Conservation (phyloP, 2,888 invertebrate species). For the Branchellion lobata region DNA sequence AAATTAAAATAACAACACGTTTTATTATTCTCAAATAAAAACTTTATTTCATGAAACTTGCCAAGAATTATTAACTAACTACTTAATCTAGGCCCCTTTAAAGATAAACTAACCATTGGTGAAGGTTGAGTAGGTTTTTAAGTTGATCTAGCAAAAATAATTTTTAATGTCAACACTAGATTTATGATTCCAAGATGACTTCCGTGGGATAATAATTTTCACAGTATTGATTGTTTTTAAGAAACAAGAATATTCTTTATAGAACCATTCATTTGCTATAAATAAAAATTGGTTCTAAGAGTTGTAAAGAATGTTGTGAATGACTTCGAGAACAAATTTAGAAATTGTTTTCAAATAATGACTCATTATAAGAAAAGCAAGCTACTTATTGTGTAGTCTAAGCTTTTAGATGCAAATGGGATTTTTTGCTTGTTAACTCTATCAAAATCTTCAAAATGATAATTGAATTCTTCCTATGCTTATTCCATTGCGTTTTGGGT, state of each 20-base stretch:
- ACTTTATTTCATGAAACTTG: too few relatives aligned
- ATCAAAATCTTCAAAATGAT: too few relatives aligned
- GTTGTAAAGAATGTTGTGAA: too few relatives aligned
- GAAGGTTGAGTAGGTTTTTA: background rate
- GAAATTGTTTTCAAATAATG: background rate
- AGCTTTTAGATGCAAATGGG: background rate
- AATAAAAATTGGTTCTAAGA: background rate
- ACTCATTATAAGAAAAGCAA: background rate
- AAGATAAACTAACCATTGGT: too few relatives aligned
- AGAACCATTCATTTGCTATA: background rate
- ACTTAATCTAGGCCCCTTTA: too few relatives aligned
- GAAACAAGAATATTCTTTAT: background rate
- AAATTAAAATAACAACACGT: background rate
- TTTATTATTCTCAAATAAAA: background rate
- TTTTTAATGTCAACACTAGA: constrained; percentile 7
- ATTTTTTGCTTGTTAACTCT: too few relatives aligned
- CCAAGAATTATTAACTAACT: too few relatives aligned
- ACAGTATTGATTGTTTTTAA: background rate
- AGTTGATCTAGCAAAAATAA: background rate
- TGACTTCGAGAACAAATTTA: background rate
- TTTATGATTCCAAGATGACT: constrained; percentile 21
- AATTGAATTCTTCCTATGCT: too few relatives aligned
- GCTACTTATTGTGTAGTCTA: background rate
- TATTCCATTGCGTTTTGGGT: too few relatives aligned
- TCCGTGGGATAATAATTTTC: constrained; percentile 11